These are phyloP conservation scores for Brenthis daphne DNA, from an alignment of 2,888 invertebrate species.

Conservation along the genomic window DNA sequence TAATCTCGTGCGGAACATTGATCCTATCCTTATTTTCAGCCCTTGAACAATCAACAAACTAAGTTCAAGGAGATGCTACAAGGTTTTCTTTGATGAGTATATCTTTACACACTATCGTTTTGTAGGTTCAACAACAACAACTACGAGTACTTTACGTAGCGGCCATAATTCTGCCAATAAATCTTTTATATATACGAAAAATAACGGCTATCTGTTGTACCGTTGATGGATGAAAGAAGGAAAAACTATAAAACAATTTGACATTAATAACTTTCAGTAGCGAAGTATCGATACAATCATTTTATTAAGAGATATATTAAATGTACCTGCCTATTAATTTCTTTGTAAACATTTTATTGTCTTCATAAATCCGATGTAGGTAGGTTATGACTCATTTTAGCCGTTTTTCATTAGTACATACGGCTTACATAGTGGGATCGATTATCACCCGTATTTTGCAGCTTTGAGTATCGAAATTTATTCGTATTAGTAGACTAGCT, in stretches of 20 bases:
- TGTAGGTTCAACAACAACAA: too few relatives aligned
- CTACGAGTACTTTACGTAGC: too few relatives aligned
- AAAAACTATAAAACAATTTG: too few relatives aligned
- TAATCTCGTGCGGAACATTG: slow-evolving; percentile 2
- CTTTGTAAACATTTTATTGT: slow-evolving; percentile 9
- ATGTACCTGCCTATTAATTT: slow-evolving; percentile 5
- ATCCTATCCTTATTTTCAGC: slow-evolving; percentile 1
- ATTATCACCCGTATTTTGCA: background rate
- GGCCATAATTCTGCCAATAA: too few relatives aligned
- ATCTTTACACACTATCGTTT: too few relatives aligned
- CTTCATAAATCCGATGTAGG: slow-evolving; percentile 14
- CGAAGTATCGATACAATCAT: too few relatives aligned
- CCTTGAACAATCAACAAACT: background rate
- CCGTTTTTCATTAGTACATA: slow-evolving; percentile 7
- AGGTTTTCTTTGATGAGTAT: background rate
- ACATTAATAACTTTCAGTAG: too few relatives aligned
- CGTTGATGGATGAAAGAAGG: too few relatives aligned
- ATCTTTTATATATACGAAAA: too few relatives aligned
- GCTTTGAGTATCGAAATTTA: background rate
- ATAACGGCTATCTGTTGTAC: too few relatives aligned
- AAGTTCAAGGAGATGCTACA: slow-evolving; percentile 8
- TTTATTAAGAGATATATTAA: background rate
- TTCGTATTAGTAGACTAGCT: too few relatives aligned
- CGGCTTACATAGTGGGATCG: background rate
- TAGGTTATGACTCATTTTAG: slow-evolving; percentile 20